These are phyloP conservation scores for Jaculus jaculus DNA, from an alignment of 2,113 vertebrate genomes.

Conservation along the genomic window DNA sequence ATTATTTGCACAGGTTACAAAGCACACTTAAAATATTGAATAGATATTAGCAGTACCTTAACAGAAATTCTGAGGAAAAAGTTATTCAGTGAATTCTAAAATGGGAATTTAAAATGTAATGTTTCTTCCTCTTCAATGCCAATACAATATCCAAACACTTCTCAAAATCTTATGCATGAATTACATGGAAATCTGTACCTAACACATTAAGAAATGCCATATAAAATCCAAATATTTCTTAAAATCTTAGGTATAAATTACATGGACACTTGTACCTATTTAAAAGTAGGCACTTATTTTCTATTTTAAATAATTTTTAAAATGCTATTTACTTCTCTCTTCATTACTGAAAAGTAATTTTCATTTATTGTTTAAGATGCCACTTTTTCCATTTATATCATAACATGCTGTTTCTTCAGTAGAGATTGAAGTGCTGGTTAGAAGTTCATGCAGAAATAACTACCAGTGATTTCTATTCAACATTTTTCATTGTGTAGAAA, in stretches of 20 bases:
- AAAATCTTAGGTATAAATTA: not conserved
- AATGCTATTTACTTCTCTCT: not conserved
- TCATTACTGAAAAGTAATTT: not conserved
- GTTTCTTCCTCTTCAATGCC: not conserved
- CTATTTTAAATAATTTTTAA: constrained; percentile 34
- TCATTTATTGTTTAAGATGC: not conserved
- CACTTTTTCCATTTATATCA: not conserved
- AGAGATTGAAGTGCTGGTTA: not conserved
- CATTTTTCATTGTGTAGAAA: not conserved
- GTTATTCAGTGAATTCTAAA: not conserved
- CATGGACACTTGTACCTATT: not conserved
- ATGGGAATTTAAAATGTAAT: not conserved
- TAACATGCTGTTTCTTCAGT: not conserved
- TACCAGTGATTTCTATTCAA: not conserved
- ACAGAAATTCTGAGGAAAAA: constrained; percentile 38
- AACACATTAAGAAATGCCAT: not conserved
- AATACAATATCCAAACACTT: not conserved
- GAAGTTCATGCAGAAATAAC: not conserved
- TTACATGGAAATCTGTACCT: not conserved
- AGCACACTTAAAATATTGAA: constrained; percentile 52
- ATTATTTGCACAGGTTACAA: constrained; percentile 56
- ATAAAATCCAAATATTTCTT: no score
- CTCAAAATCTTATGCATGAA: not conserved
- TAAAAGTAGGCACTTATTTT: not conserved
- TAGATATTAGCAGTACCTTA: not conserved